Base-by-base conservation (phyloP, 2,888 invertebrate genomes). In the Dyspetes luteomarginatus region DNA sequence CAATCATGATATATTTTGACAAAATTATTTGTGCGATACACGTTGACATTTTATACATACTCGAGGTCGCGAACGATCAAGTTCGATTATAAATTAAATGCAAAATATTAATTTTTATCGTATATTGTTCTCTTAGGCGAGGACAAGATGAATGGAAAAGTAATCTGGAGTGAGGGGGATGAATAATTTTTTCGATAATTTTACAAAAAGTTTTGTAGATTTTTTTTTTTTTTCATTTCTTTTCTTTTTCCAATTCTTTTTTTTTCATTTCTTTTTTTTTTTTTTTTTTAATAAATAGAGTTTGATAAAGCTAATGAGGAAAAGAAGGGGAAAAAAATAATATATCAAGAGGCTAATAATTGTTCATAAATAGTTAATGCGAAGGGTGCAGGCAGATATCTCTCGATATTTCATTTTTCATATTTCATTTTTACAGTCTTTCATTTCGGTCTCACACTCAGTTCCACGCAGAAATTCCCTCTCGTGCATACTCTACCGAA, bases 271-370 rank as follows among this genome's bases (percentile, higher is more conserved):
- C n/a, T n/a, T n/a, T n/a, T n/a, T n/a, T n/a, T 65, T 58, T 58
- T 67, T 68, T 64, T 65, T 72, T 76, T 80, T 76, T 67, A 80
- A 80, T 80, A 80, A 80, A 80, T 80, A 80, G 68, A 74, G 64
- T 67, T 72, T 67, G 52, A 52, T 76, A 80, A 67, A 72, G 65
- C 60, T 74, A 65, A 52, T 65, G 30, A 71, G 50, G 52, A 41
- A 58, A 71, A 67, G 24, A 17, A 75, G 60, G 43, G 24, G 45
- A 56, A 62, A 48, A 43, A 45, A n/a, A 56, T 65, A 56, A 36
- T 74, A 56, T 69, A 56, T 52, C 65, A 58, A 75, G 52, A 67
- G 45, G 72, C 60, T 58, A 62, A 55, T 60, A 67, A 74, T 67
- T 30, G 45, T 55, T 80, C 52, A 80, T 72, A 80, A 80, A 80